Conservation (phyloP, 2,888 invertebrate genomes). For the Harpalus rufipes region DNA sequence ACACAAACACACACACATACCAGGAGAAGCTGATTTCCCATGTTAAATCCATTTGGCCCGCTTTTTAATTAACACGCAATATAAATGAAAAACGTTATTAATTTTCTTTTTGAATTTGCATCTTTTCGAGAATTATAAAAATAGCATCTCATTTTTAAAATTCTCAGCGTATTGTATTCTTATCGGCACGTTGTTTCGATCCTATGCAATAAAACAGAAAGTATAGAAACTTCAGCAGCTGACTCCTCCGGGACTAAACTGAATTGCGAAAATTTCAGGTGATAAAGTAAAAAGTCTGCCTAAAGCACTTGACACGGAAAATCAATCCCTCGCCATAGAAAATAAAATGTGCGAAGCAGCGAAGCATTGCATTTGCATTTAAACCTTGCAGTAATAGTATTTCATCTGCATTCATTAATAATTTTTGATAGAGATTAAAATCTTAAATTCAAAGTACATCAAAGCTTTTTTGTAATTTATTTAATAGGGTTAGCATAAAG, state of each 20-base stretch:
- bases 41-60: too few relatives aligned
- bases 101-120: too few relatives aligned
- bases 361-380: background rate
- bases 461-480: background rate
- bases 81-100: too few relatives aligned
- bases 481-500: too few relatives aligned
- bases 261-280: background rate
- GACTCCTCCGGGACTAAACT: background rate
- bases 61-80: too few relatives aligned
- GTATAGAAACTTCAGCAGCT: background rate
- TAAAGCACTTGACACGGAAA: background rate
- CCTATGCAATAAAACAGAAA: too few relatives aligned
- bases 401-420: background rate
- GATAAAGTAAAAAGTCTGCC: background rate
- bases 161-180: too few relatives aligned
- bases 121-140: too few relatives aligned
- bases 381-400: background rate
- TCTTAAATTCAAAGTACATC: background rate
- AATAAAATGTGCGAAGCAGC: background rate
- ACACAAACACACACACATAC: too few relatives aligned
- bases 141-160: too few relatives aligned
- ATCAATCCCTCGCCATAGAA: background rate
- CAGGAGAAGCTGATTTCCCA: too few relatives aligned
- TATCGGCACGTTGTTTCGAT: too few relatives aligned
- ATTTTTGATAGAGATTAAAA: background rate